Conservation (phyloP, 1,140 invertebrate genomes). For the Bombus soroeensis region DNA sequence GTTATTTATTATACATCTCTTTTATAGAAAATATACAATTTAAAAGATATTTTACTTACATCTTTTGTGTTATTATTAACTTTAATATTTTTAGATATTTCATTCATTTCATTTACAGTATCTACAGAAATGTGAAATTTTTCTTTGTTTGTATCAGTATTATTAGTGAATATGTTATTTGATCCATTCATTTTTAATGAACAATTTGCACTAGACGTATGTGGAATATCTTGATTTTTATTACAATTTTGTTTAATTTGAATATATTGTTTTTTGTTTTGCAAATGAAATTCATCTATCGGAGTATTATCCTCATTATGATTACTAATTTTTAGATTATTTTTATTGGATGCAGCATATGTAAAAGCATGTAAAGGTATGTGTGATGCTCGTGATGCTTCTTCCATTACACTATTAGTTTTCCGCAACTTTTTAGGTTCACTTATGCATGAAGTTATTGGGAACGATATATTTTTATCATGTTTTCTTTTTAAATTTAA, state of each 20-base stretch:
- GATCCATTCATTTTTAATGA: not conserved
- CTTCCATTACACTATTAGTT: not conserved
- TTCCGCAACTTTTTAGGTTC: slow-evolving; percentile 8
- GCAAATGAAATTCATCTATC: not conserved
- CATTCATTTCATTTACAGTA: not conserved
- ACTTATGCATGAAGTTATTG: not conserved
- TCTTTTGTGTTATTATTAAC: not conserved
- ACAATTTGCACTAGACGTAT: not conserved
- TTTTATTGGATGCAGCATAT: not conserved
- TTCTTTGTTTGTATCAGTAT: not conserved
- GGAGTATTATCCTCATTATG: not conserved
- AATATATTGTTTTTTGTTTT: not conserved
- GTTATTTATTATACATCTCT: not conserved
- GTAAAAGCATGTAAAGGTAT: not conserved
- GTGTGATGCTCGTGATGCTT: not conserved
- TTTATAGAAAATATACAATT: not conserved
- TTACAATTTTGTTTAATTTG: not conserved
- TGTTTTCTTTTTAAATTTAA: slow-evolving; percentile 33
- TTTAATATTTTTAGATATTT: not conserved
- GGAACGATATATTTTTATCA: not conserved
- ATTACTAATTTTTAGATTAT: not conserved
- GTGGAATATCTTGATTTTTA: not conserved
- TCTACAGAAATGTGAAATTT: not conserved
- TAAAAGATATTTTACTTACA: slow-evolving; percentile 23
- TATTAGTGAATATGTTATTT: not conserved